These are phyloP conservation scores for Ditula angustiorana DNA, from an alignment of 2,888 invertebrate species.

Conservation along the genomic window DNA sequence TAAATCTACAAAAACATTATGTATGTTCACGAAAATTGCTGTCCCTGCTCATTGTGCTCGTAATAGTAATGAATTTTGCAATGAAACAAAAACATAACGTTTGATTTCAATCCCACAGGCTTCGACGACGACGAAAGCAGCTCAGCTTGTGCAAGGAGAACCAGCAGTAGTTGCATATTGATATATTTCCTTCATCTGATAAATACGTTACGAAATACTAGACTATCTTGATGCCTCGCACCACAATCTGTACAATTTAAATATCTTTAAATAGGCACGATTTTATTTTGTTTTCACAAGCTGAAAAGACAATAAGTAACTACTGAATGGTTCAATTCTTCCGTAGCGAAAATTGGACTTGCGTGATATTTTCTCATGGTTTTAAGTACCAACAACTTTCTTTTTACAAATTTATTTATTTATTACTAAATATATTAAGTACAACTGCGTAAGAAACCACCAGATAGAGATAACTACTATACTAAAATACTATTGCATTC, in stretches of 20 bases:
- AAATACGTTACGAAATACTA: constrained; percentile 50
- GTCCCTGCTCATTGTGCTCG: too few species aligned
- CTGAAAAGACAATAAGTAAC: constrained; percentile 70
- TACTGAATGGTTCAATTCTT: constrained; percentile 1
- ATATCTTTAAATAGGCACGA: constrained; percentile 4
- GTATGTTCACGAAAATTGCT: background rate
- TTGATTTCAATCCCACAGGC: constrained; percentile 59
- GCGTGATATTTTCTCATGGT: background rate
- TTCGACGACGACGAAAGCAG: constrained; percentile 65
- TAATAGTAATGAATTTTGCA: too few species aligned
- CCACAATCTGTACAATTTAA: background rate
- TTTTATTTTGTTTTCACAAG: constrained; percentile 49
- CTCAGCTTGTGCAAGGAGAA: constrained; percentile 49
- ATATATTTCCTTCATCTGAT: constrained; percentile 15
- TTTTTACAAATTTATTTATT: too few species aligned
- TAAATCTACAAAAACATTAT: too few species aligned
- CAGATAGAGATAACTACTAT: too few species aligned
- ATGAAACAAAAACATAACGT: background rate
- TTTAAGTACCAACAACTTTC: too few species aligned
- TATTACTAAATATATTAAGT: too few species aligned
- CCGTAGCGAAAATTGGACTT: background rate
- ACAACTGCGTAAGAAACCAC: too few species aligned
- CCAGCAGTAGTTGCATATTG: constrained; percentile 7
- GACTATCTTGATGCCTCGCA: constrained; percentile 47
- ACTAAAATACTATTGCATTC: too few species aligned